Base-by-base conservation (phyloP, 2,113 vertebrate species). In the Mormyrus iriodes region DNA sequence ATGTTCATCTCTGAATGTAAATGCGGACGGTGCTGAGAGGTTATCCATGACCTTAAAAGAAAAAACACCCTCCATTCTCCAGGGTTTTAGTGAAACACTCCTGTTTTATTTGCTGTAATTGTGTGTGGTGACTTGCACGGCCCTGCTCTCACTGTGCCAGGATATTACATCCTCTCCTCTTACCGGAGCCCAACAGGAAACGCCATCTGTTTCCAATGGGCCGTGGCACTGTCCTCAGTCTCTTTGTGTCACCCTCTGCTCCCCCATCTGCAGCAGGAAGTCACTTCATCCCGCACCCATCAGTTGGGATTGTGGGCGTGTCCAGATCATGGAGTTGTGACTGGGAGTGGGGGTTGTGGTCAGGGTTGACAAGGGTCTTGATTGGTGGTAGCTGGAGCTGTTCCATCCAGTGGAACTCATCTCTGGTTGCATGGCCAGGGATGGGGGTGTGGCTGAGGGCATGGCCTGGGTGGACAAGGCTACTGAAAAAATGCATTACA, bases 121-220 rank as follows among this genome's bases (percentile, higher is more conserved):
- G 21, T 84, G 6, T 39, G 17, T 24, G 44, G 39, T 10, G 17
- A 83, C 35, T 21, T 8, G 10, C 35, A 1, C 21, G 21, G 17
- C 9, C 42, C 10, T 19, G 44, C 82, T 84, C 35, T 39, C 13
- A 0, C 39, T 2, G 1, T 44, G 79, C 17, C 35, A 46, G 61
- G 61, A 94, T 93, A 91, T 93, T 92, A 90, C 92, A 93, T 90
- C 89, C 91, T 90, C 51, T n/a, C 58, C 91, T 90, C 82, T 84
- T 21, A 24, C 39, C 48, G 1, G 49, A 85, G 79, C 89, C 15
- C 24, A 7, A 85, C 93, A 92, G 93, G 93, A 94, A 93, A 91
- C 90, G 73, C 92, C 92, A 93, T 94, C 91, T 94, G 93, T 89
- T 90, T 91, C 87, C 90, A 90, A 69, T 17, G 1, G 69, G 17